Conservation (phyloP, 2,113 vertebrate species). For the Tenrec ecaudatus region DNA sequence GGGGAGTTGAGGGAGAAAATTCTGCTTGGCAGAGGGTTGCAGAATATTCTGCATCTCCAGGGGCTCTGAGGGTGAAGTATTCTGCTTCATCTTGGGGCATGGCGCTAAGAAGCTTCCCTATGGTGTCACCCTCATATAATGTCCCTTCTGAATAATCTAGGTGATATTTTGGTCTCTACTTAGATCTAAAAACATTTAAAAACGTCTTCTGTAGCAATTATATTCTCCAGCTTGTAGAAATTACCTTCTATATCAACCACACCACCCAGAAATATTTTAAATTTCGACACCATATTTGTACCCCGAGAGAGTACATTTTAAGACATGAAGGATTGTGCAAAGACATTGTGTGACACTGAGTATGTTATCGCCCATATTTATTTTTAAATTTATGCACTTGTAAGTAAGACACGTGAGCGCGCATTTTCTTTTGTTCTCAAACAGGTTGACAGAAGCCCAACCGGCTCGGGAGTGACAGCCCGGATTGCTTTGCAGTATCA, state of each 20-base stretch:
- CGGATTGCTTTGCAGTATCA: constrained; percentile 95
- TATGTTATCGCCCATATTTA: not conserved
- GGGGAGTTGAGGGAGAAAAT: not conserved
- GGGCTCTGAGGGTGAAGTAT: not conserved
- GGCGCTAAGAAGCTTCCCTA: not conserved
- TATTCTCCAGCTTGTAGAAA: not conserved
- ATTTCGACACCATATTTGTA: not conserved
- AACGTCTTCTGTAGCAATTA: not conserved
- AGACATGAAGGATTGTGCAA: not conserved
- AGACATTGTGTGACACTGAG: not conserved
- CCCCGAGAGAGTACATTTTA: not conserved
- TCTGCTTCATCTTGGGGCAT: not conserved
- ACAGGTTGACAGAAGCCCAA: constrained; percentile 96
- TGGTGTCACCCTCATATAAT: not conserved
- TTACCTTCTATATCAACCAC: not conserved
- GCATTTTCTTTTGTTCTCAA: not conserved
- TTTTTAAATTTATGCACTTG: not conserved
- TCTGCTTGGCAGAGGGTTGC: not conserved
- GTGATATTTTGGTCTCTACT: not conserved
- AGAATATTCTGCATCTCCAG: not conserved
- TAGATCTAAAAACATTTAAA: not conserved
- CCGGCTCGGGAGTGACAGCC: constrained; percentile 96
- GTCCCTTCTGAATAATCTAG: not conserved
- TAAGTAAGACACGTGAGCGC: not conserved
- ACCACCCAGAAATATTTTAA: not conserved